Evolutionary conservation across 1,140 invertebrate genomes (phyloP).

Genomic region (Cryptotermes secundus): DNA sequence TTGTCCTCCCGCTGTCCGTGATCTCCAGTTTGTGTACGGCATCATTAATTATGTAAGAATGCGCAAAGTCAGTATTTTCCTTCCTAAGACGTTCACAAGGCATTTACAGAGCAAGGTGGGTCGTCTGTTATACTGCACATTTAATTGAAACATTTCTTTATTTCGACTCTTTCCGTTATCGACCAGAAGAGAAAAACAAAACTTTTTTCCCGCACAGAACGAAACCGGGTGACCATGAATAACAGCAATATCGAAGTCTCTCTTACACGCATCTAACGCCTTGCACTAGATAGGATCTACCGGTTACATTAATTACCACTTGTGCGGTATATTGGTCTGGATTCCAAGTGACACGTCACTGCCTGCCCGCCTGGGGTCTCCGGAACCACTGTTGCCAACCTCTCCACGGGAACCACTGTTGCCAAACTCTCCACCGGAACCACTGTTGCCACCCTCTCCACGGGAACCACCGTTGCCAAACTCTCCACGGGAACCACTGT

Average conservation of each 20-base stretch:
- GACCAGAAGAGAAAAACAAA: background rate
- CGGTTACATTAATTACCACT: background rate
- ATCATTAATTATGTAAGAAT: background rate
- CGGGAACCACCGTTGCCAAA: no score
- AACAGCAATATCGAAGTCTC: background rate
- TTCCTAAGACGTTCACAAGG: background rate
- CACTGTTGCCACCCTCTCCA: no score
- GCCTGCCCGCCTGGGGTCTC: no score
- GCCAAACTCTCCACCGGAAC: no score
- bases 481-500: no score
- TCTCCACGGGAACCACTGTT: no score
- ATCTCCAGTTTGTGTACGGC: background rate
- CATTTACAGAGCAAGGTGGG: background rate
- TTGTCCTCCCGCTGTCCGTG: no score
- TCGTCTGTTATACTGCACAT: background rate
- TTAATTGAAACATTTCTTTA: background rate
- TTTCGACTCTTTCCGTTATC: background rate
- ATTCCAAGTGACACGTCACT: no score
- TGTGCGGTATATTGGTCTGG: background rate
- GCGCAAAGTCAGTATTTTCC: background rate
- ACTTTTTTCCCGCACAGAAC: no score
- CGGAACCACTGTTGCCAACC: no score
- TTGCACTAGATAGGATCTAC: background rate
- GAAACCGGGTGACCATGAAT: background rate
- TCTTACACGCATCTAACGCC: background rate